Base-by-base conservation (phyloP, 2,797 vertebrate species). In the Ispidina picta region DNA sequence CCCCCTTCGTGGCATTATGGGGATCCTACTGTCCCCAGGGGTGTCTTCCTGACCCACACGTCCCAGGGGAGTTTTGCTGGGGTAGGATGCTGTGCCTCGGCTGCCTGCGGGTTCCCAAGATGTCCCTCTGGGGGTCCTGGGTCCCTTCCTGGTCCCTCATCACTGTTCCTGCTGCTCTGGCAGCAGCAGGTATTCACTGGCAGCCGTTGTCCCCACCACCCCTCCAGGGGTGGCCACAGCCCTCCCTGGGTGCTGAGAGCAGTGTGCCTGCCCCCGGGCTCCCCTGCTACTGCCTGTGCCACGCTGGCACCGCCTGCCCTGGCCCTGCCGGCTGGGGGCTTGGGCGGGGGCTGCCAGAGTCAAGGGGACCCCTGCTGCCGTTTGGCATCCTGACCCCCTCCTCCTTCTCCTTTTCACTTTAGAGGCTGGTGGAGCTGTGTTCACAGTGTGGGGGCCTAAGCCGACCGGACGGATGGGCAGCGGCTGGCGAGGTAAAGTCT, bases 401-500 rank as follows among this genome's bases (percentile, higher is more conserved):
- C 48, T 75, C 43, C 74, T 51, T 83, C 48, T 65, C 48, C 35
- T 49, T 46, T 58, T 49, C 1, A 0, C 56, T 70, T 43, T 70
- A 93, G 91, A 43, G 66, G 46, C 49, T 10, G 8, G 39, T 3
- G 0, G 89, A 77, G 63, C 77, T 2, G 51, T n/a, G 81, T 92
- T 90, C 2, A 4, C 11, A 1, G 88, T 84, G 92, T 1, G 3
- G 77, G 74, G 66, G 46, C 58, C 59, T 2, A 4, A 89, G 83
- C 5, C 73, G 60, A 91, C 89, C 71, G 81, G 74, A 94, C 93
- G 94, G 71, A 95, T 95, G 94, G 94, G 94, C 86, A 83, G 91
- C 89, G 4, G 51, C 86, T 86, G 94, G 93, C 41, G 8, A 90
- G 84, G 94, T 94, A 0, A 15, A 12, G 52, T 49, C 5, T 12